A percentile compares a stretch with the other conserved stretches of the same genome.
phyloP scores from a whole-genome alignment of 2,113 vertebrate genomes.

The Semnopithecus entellus region DNA sequence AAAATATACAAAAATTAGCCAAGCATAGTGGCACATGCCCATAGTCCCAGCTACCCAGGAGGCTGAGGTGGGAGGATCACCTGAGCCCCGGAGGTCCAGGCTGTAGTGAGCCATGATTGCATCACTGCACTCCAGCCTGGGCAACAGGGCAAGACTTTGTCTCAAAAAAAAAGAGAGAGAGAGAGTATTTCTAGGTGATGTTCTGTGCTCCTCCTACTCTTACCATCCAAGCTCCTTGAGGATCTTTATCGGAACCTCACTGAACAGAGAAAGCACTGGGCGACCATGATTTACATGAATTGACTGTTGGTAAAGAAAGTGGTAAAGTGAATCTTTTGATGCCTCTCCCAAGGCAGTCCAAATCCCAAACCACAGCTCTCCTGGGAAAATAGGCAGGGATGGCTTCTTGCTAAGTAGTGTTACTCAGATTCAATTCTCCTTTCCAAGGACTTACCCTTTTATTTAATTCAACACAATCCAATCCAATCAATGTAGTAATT shows the following conservation, averaged over 20 bases:
- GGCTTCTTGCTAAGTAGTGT: background rate
- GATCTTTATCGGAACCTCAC: background rate
- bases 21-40: no score
- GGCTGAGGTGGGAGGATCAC: no score
- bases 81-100: no score
- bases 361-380: background rate
- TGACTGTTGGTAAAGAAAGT: background rate
- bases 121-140: no score
- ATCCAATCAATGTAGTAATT: background rate
- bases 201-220: background rate
- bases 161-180: no score
- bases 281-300: background rate
- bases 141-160: no score
- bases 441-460: background rate
- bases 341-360: background rate
- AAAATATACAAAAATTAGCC: no score
- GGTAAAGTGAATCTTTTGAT: background rate
- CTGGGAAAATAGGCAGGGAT: background rate
- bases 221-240: background rate
- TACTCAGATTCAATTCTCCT: background rate
- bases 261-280: background rate
- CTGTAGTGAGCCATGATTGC: no score
- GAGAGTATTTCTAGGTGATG: no score
- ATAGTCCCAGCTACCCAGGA: no score
- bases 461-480: background rate